These are phyloP conservation scores for Babylonia areolata DNA, from an alignment of 1,140 invertebrate genomes.

Conservation along the genomic window DNA sequence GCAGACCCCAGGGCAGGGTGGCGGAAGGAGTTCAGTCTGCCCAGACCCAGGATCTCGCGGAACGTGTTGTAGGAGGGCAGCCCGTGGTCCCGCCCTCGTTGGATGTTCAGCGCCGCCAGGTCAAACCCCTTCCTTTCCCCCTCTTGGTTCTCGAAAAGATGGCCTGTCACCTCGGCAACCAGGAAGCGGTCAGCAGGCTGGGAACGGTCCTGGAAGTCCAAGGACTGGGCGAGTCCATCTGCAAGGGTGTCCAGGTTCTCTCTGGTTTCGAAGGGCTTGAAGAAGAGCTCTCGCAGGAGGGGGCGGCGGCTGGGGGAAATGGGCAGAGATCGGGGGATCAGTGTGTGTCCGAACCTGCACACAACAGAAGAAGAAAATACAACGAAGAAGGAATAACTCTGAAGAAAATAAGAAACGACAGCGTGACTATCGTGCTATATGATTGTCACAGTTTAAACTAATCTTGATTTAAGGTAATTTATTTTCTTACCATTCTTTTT, in stretches of 20 bases:
- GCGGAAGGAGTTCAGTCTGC: constrained; percentile 61
- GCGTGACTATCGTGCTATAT: too few species aligned
- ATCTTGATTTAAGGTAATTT: too few species aligned
- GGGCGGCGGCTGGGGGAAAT: constrained; percentile 5
- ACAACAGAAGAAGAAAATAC: not conserved
- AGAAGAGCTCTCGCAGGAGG: constrained; percentile 36
- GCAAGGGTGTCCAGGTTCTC: constrained; percentile 37
- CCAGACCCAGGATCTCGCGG: constrained; percentile 38
- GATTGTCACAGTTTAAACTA: too few species aligned
- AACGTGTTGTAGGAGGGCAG: constrained; percentile 77
- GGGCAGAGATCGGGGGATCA: constrained; percentile 77
- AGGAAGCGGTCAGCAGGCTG: constrained; percentile 19
- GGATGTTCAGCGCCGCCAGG: constrained; percentile 43
- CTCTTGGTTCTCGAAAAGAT: constrained; percentile 39
- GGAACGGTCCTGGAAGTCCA: not conserved
- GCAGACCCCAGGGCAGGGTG: not conserved
- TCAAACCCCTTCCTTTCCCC: constrained; percentile 38
- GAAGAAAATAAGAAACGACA: too few species aligned
- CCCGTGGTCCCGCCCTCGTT: constrained; percentile 42
- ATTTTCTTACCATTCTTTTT: too few species aligned
- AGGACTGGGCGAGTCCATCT: constrained; percentile 24
- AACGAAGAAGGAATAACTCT: too few species aligned
- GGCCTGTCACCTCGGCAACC: constrained; percentile 68
- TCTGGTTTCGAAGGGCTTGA: constrained; percentile 36
- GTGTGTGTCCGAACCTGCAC: constrained; percentile 47